Conservation (phyloP, 2,113 vertebrate species). For the Xenopus laevis region DNA sequence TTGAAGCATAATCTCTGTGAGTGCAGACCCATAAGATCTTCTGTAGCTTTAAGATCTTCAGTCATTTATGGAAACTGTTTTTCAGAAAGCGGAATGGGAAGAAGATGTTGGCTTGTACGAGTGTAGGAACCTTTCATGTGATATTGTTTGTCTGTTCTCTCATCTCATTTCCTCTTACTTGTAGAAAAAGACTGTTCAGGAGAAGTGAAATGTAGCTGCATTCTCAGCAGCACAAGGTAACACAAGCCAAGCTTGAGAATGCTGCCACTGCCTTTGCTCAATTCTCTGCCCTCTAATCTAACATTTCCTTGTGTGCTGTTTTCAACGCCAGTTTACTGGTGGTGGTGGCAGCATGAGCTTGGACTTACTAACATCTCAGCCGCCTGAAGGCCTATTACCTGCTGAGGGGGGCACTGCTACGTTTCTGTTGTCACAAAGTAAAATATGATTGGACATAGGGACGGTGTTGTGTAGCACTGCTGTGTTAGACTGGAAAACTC, state of each 20-base stretch:
- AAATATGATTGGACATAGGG: too few relatives aligned
- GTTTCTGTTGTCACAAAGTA: neutral
- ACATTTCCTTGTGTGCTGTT: slow-evolving; percentile 17
- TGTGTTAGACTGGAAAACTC: too few relatives aligned
- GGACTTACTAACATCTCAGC: neutral
- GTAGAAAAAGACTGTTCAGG: slow-evolving; percentile 76
- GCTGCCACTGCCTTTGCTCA: slow-evolving; percentile 16
- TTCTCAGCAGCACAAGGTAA: slow-evolving; percentile 76
- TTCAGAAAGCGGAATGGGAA: too few relatives aligned
- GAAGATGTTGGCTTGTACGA: too few relatives aligned
- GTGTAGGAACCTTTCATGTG: neutral
- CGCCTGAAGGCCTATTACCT: neutral
- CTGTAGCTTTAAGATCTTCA: too few relatives aligned
- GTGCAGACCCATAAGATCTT: too few relatives aligned
- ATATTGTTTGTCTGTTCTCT: neutral
- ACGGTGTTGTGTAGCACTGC: too few relatives aligned
- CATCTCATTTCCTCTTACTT: slow-evolving; percentile 57
- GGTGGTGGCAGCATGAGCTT: neutral
- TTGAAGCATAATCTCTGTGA: too few relatives aligned
- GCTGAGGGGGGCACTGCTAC: neutral
- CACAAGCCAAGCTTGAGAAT: neutral
- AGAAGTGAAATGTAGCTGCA: slow-evolving; percentile 63
- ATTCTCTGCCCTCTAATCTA: neutral
- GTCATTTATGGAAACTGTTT: too few relatives aligned
- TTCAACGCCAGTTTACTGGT: neutral